A percentile compares a stretch with the other conserved stretches of the same genome.
phyloP scores from a whole-genome alignment of 1,140 invertebrate genomes.

The Drosophila rufa region DNA sequence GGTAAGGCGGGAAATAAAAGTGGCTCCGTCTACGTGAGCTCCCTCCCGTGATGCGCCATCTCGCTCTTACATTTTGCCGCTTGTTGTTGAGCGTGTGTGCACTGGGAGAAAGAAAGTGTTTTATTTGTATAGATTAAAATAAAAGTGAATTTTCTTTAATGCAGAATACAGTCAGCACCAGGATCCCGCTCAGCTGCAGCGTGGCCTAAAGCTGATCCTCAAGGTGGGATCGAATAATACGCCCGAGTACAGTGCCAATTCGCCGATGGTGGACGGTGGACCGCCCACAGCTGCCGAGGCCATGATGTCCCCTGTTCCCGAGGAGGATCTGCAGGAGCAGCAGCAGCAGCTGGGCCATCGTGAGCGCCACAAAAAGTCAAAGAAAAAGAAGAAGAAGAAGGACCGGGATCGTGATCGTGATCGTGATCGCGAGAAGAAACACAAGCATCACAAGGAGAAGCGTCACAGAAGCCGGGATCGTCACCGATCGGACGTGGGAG shows the following conservation, averaged over 20 bases:
- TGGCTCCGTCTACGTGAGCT: slow-evolving; percentile 22
- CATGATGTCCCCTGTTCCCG: slow-evolving; percentile 75
- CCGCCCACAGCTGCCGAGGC: slow-evolving; percentile 80
- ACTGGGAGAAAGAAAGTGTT: slow-evolving; percentile 4
- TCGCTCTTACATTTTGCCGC: slow-evolving; percentile 38
- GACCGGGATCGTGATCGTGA: slow-evolving; percentile 89
- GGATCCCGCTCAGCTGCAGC: slow-evolving; percentile 86
- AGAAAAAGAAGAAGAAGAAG: slow-evolving; percentile 93
- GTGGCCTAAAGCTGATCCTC: slow-evolving; percentile 91
- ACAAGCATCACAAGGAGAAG: slow-evolving; percentile 91
- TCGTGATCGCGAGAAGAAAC: slow-evolving; percentile 89
- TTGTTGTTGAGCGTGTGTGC: slow-evolving; percentile 34
- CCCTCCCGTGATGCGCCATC: slow-evolving; percentile 16
- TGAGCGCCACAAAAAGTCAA: slow-evolving; percentile 89
- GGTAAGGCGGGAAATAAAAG: slow-evolving; percentile 85
- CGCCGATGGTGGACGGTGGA: slow-evolving; percentile 63
- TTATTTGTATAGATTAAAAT: not conserved
- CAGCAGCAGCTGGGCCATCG: slow-evolving; percentile 33
- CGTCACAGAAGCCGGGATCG: slow-evolving; percentile 72
- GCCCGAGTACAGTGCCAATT: slow-evolving; percentile 88
- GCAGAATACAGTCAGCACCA: slow-evolving; percentile 85
- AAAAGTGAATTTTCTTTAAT: slow-evolving; percentile 3
- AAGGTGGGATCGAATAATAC: slow-evolving; percentile 91
- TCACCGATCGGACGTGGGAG: slow-evolving; percentile 51
- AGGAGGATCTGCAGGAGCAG: slow-evolving; percentile 64